A percentile compares a stretch with the other conserved stretches of the same genome.
These are phyloP conservation scores for Gastrophysa polygoni DNA, from an alignment of 2,888 invertebrate species.

Conservation along the genomic window DNA sequence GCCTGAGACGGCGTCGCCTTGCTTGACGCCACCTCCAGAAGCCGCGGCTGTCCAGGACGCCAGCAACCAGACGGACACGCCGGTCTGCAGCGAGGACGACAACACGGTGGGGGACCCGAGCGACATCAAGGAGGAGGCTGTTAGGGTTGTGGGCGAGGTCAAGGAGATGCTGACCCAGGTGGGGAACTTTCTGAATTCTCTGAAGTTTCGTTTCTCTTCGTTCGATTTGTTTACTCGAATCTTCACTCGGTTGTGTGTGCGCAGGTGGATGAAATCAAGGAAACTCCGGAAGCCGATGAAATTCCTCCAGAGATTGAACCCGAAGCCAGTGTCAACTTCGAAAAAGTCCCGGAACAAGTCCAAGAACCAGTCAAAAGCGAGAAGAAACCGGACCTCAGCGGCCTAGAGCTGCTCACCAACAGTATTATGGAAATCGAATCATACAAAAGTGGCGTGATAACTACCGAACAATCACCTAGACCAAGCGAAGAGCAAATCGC, in stretches of 20 bases:
- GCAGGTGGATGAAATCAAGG: slow-evolving; percentile 16
- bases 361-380: not conserved
- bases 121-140: not conserved
- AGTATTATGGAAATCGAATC: slow-evolving; percentile 82
- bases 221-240: no score
- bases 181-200: no score
- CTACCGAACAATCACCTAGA: slow-evolving; percentile 52
- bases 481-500: slow-evolving; percentile 47
- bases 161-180: no score
- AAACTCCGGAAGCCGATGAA: not conserved
- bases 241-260: no score
- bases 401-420: slow-evolving; percentile 81
- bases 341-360: not conserved
- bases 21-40: slow-evolving; percentile 69
- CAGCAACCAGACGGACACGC: slow-evolving; percentile 82
- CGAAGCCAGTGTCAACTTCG: not conserved
- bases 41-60: slow-evolving; percentile 71
- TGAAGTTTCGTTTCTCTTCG: no score
- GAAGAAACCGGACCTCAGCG: slow-evolving; percentile 71
- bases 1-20: slow-evolving; percentile 60
- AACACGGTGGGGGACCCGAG: slow-evolving; percentile 43
- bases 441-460: slow-evolving; percentile 49
- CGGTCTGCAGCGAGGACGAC: slow-evolving; percentile 71
- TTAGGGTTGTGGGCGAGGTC: no score
- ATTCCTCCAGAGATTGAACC: not conserved